These are phyloP conservation scores for Onychostoma macrolepis DNA, from an alignment of 2,113 vertebrate species.

Conservation along the genomic window DNA sequence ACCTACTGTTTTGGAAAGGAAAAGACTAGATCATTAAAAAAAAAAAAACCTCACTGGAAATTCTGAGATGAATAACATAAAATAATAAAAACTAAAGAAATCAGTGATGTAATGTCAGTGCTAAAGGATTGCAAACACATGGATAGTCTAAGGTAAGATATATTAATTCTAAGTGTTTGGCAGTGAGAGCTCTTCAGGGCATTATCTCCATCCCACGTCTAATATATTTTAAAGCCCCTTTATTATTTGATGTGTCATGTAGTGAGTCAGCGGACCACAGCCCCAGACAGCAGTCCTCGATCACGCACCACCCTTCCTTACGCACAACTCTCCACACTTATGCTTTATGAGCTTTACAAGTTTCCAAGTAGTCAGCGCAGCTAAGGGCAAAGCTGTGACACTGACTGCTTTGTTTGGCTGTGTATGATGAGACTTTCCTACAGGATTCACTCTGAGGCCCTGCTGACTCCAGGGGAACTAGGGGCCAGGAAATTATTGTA, in stretches of 20 bases:
- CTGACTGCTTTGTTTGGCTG: neutral
- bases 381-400: neutral
- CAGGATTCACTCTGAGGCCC: neutral
- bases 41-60: neutral
- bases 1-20: neutral
- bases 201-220: neutral
- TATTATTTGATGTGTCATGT: neutral
- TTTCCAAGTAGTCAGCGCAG: neutral
- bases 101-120: neutral
- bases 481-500: no score
- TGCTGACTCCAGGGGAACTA: neutral
- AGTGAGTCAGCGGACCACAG: neutral
- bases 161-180: neutral
- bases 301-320: slow-evolving; percentile 8
- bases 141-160: neutral
- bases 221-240: neutral
- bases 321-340: neutral
- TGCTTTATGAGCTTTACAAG: neutral
- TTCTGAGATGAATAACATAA: neutral
- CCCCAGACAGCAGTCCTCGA: neutral
- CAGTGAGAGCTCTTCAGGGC: neutral
- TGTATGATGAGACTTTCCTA: neutral
- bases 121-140: neutral
- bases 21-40: neutral
- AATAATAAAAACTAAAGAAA: neutral